These are phyloP conservation scores for Acanthurus tractus DNA, from an alignment of 2,797 vertebrate genomes.

Conservation along the genomic window DNA sequence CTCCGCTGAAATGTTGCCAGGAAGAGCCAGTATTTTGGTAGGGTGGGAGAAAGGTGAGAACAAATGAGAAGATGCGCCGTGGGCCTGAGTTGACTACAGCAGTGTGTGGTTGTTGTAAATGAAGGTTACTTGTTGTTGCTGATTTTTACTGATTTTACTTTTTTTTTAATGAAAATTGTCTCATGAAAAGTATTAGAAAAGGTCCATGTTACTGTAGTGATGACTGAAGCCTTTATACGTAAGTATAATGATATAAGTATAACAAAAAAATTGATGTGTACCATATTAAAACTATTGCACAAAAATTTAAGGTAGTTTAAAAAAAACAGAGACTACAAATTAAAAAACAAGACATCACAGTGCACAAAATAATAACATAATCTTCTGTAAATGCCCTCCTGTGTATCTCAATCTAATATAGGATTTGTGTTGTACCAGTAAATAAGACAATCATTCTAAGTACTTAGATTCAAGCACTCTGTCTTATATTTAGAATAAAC, in stretches of 20 bases:
- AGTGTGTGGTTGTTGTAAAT: not conserved
- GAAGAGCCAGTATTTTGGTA: not conserved
- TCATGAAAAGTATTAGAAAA: not conserved
- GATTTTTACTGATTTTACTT: not conserved
- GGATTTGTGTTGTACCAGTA: no score
- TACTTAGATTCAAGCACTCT: no score
- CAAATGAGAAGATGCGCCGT: not conserved
- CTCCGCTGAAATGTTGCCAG: constrained; percentile 8
- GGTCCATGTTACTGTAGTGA: not conserved
- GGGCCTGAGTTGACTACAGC: not conserved
- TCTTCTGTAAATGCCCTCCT: no score
- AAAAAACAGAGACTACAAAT: no score
- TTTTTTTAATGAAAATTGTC: not conserved
- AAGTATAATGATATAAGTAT: not conserved
- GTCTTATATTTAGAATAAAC: no score
- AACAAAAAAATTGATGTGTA: not conserved
- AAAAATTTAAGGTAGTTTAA: no score
- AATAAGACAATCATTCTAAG: no score
- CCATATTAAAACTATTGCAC: not conserved
- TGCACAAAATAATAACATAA: no score
- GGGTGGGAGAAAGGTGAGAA: constrained; percentile 4
- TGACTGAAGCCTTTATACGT: not conserved
- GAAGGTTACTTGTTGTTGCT: not conserved
- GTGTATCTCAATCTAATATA: no score
- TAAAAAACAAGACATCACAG: no score